Evolutionary conservation across 2,888 invertebrate species (phyloP).

Genomic region (Drosophila neotestacea): DNA sequence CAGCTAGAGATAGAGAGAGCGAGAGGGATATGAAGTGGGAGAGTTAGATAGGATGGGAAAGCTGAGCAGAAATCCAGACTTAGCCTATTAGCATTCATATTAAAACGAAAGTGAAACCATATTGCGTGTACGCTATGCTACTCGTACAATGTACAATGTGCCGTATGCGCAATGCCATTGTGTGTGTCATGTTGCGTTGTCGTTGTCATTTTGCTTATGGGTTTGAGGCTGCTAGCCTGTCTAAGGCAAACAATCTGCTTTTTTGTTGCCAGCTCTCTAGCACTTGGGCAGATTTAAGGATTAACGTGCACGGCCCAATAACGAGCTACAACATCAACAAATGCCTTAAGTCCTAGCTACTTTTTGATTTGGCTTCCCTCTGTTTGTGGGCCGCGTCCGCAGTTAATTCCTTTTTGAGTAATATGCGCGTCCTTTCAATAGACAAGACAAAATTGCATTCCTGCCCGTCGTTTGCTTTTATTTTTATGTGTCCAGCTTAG

Average conservation of each 20-base stretch:
- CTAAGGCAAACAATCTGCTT: slow-evolving; percentile 69
- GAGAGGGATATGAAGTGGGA: neutral
- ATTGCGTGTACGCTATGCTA: slow-evolving; percentile 72
- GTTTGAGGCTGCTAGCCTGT: slow-evolving; percentile 7
- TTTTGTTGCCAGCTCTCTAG: slow-evolving; percentile 49
- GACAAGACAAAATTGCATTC: slow-evolving; percentile 72
- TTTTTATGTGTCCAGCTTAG: slow-evolving; percentile 65
- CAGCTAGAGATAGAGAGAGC: slow-evolving; percentile 2
- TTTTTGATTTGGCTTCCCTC: slow-evolving; percentile 64
- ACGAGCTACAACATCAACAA: slow-evolving; percentile 37
- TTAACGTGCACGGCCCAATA: slow-evolving; percentile 77
- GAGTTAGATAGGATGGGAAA: neutral
- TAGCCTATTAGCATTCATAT: slow-evolving; percentile 82
- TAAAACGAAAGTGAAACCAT: slow-evolving; percentile 81
- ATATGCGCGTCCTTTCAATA: slow-evolving; percentile 64
- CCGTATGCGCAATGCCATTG: slow-evolving; percentile 61
- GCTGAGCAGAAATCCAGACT: slow-evolving; percentile 73
- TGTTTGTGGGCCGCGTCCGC: slow-evolving; percentile 13
- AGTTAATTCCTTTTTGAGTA: slow-evolving; percentile 81
- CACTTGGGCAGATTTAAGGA: slow-evolving; percentile 81
- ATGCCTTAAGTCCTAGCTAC: slow-evolving; percentile 69
- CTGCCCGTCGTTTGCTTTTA: slow-evolving; percentile 57
- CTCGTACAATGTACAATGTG: slow-evolving; percentile 36
- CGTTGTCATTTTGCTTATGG: slow-evolving; percentile 35
- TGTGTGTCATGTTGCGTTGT: slow-evolving; percentile 10